Conservation (phyloP, 2,888 invertebrate species). For the Drosophila austrosaltans region DNA sequence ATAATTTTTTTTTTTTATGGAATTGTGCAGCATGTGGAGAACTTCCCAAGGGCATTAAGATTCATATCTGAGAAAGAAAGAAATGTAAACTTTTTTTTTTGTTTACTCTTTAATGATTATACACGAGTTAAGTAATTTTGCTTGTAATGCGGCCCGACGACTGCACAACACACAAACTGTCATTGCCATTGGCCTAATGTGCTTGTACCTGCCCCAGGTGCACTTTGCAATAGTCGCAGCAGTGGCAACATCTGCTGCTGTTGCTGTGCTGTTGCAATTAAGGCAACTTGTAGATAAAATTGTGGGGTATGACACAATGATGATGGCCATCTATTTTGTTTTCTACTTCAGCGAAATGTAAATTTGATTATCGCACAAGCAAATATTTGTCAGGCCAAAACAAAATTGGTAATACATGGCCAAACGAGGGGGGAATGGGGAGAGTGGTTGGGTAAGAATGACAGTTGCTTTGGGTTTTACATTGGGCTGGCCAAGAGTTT, state of each 20-base stretch:
- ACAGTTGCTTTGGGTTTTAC: slow-evolving; percentile 20
- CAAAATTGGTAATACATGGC: neutral
- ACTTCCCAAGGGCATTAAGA: slow-evolving; percentile 22
- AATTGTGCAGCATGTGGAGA: neutral
- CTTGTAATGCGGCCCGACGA: slow-evolving; percentile 43
- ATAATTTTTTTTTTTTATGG: neutral
- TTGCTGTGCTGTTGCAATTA: slow-evolving; percentile 45
- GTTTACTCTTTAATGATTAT: slow-evolving; percentile 46
- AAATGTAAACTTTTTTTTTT: slow-evolving; percentile 1
- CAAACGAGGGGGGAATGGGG: neutral
- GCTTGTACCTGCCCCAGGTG: slow-evolving; percentile 56
- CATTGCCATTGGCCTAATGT: slow-evolving; percentile 50
- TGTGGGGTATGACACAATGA: neutral
- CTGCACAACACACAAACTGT: slow-evolving; percentile 25
- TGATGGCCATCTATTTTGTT: slow-evolving; percentile 24
- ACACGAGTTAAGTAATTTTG: slow-evolving; percentile 52
- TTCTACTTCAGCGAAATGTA: slow-evolving; percentile 68
- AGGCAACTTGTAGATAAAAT: slow-evolving; percentile 9
- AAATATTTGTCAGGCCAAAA: slow-evolving; percentile 63
- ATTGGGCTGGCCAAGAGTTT: neutral
- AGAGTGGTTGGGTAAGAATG: too few relatives aligned
- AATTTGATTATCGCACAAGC: slow-evolving; percentile 74
- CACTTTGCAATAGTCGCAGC: slow-evolving; percentile 34
- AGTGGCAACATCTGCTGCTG: slow-evolving; percentile 25
- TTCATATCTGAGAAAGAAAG: neutral